phyloP scores from a whole-genome alignment of 2,888 invertebrate species.

The Zonitis immaculata region DNA sequence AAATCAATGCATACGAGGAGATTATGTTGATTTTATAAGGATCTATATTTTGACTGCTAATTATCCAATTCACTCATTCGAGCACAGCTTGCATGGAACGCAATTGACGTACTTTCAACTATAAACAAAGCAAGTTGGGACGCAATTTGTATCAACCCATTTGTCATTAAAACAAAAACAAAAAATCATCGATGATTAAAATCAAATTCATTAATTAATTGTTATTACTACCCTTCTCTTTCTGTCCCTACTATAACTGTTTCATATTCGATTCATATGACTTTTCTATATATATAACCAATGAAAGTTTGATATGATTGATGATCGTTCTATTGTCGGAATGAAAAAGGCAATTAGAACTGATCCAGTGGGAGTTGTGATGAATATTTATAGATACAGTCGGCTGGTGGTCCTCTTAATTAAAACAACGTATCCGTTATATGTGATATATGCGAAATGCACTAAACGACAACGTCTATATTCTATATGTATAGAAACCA shows the following conservation, averaged over 20 bases:
- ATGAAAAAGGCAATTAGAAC: neutral
- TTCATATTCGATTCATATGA: neutral
- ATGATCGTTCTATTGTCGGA: neutral
- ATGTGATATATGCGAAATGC: slow-evolving; percentile 8
- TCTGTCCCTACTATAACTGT: neutral
- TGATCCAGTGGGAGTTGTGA: neutral
- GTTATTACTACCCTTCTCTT: neutral
- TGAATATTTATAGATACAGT: neutral
- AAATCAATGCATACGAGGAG: no score
- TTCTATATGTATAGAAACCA: no score
- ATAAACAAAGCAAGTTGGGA: no score
- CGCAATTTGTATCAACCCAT: no score
- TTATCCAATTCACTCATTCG: no score
- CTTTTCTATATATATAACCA: neutral
- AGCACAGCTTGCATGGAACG: no score
- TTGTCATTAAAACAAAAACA: neutral
- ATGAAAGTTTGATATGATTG: neutral
- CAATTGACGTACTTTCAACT: no score
- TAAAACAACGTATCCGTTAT: slow-evolving; percentile 12
- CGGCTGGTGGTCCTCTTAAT: slow-evolving; percentile 12
- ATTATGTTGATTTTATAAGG: no score
- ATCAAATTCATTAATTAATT: neutral
- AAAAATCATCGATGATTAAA: neutral
- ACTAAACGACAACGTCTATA: neutral
- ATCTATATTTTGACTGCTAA: no score